These are phyloP conservation scores for Vanacampus margaritifer DNA, from an alignment of 2,113 vertebrate genomes.

Conservation along the genomic window DNA sequence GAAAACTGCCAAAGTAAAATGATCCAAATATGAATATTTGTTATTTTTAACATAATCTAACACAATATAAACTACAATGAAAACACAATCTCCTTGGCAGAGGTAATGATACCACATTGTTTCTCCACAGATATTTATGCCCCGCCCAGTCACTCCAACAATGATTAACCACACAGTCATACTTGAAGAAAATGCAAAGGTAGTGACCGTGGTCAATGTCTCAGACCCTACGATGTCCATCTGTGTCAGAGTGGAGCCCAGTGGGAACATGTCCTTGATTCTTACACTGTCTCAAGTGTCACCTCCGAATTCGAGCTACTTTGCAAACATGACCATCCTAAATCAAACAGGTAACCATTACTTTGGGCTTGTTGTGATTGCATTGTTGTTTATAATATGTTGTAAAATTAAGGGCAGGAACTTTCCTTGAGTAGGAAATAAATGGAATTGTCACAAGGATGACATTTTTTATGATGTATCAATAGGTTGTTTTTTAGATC, in stretches of 20 bases:
- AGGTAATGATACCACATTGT: neutral
- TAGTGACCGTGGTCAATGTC: slow-evolving; percentile 51
- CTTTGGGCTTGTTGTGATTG: neutral
- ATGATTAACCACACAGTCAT: neutral
- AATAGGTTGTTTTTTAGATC: no score
- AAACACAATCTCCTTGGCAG: slow-evolving; percentile 8
- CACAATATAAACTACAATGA: neutral
- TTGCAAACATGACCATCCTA: slow-evolving; percentile 27
- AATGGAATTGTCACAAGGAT: no score
- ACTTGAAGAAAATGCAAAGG: slow-evolving; percentile 28
- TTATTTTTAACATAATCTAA: no score
- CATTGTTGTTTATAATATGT: neutral
- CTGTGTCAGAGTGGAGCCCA: slow-evolving; percentile 49
- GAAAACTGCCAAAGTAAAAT: no score
- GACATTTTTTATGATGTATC: no score
- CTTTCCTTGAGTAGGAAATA: no score
- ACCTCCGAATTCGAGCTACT: slow-evolving; percentile 23
- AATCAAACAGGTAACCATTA: slow-evolving; percentile 29
- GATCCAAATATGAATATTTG: no score
- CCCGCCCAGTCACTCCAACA: slow-evolving; percentile 10
- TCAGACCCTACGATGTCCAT: slow-evolving; percentile 55
- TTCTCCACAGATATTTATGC: slow-evolving; percentile 60
- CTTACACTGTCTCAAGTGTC: slow-evolving; percentile 35
- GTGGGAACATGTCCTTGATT: slow-evolving; percentile 42
- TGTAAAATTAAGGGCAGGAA: no score